Evolutionary conservation across 1,140 invertebrate species (phyloP).

Genomic region (Idris sp.): DNA sequence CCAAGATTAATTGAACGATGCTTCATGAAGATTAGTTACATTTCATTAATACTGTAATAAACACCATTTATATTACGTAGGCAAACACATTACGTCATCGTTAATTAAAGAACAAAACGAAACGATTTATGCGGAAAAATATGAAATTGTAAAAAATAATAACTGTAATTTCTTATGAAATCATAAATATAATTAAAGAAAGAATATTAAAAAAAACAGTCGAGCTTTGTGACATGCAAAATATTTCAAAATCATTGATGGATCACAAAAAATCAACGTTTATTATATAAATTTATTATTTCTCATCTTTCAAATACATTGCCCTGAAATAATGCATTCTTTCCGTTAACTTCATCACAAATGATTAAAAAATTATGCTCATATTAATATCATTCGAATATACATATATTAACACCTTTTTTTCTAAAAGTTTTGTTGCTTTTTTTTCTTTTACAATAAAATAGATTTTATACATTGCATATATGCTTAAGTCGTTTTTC

Average conservation of each 20-base stretch:
- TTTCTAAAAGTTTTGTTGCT: conserved; percentile 33
- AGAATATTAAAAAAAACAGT: no score
- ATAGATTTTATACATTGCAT: conserved; percentile 59
- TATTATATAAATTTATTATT: conserved; percentile 56
- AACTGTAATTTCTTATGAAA: no score
- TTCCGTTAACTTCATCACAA: conserved; percentile 25
- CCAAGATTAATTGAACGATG: conserved; percentile 30
- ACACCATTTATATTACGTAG: conserved; percentile 23
- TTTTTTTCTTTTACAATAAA: conserved; percentile 53
- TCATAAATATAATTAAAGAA: no score
- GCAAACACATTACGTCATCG: conserved; percentile 27
- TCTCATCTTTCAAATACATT: conserved; percentile 35
- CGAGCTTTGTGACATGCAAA: no score
- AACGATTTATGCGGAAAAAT: conserved; percentile 21
- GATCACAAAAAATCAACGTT: conserved; percentile 42
- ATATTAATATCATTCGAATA: conserved; percentile 45
- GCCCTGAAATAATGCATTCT: conserved; percentile 42
- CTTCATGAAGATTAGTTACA: conserved; percentile 32
- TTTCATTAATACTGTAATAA: conserved; percentile 39
- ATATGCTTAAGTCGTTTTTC: conserved; percentile 33
- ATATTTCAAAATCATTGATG: no score
- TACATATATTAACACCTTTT: conserved; percentile 50
- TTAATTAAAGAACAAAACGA: conserved; percentile 35
- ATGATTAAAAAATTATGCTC: conserved; percentile 51
- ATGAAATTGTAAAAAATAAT: no score